Percentiles rank a stretch among this genome's conserved stretches.
phyloP scores from a whole-genome alignment of 2,888 invertebrate genomes.

The Xestia ashworthii region DNA sequence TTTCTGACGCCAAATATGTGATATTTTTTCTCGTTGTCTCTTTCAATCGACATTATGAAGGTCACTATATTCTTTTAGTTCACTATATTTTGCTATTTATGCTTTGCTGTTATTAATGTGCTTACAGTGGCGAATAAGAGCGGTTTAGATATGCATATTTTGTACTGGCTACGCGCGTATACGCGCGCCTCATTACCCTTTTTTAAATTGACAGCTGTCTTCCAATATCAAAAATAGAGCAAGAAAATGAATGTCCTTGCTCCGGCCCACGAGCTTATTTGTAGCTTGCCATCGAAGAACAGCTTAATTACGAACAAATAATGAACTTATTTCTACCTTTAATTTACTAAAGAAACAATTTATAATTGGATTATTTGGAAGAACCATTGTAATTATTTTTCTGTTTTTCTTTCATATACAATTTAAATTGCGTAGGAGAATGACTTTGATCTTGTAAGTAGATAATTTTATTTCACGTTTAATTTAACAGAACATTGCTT shows the following conservation, averaged over 20 bases:
- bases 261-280: conserved; percentile 41
- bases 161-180: not conserved
- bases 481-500: conserved; percentile 20
- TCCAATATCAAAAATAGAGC: conserved; percentile 45
- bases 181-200: not conserved
- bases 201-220: not conserved
- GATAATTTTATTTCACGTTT: not conserved
- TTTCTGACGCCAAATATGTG: not conserved
- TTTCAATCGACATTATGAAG: not conserved
- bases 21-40: not conserved
- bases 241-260: conserved; percentile 32
- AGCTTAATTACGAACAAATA: conserved; percentile 48
- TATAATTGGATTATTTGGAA: conserved; percentile 7
- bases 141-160: not conserved
- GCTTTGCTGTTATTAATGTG: no score
- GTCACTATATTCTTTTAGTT: not conserved
- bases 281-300: conserved; percentile 36
- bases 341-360: conserved; percentile 21
- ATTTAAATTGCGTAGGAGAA: not conserved
- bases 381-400: conserved; percentile 7
- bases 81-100: not conserved
- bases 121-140: not conserved
- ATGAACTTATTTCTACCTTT: conserved; percentile 41
- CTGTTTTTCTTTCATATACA: not conserved
- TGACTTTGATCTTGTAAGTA: conserved; percentile 6